A percentile compares a stretch with the other conserved stretches of the same genome.
These are phyloP conservation scores for Thysanoteuthis rhombus DNA, from an alignment of 2,888 invertebrate genomes.

Conservation along the genomic window DNA sequence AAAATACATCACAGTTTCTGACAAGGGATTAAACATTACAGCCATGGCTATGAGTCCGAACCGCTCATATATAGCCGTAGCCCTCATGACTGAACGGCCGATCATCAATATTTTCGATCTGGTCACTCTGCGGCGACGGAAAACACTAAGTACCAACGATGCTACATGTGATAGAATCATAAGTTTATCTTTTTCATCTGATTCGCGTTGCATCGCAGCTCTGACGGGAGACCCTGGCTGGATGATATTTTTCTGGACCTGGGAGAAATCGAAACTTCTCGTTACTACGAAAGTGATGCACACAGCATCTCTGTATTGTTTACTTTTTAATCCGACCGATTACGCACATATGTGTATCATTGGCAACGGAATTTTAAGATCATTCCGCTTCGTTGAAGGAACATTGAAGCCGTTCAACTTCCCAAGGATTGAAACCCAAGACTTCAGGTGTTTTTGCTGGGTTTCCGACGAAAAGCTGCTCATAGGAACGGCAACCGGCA, in stretches of 20 bases:
- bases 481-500: not conserved
- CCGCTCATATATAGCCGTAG: constrained; percentile 67
- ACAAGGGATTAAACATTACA: constrained; percentile 68
- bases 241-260: constrained; percentile 82
- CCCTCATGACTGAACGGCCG: constrained; percentile 67
- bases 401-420: not conserved
- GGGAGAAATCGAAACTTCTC: constrained; percentile 84
- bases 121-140: constrained; percentile 67
- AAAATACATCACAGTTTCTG: constrained; percentile 68
- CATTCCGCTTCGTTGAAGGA: not conserved
- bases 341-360: not conserved
- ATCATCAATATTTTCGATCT: constrained; percentile 70
- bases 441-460: constrained; percentile 16
- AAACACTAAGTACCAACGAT: constrained; percentile 63
- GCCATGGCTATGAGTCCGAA: constrained; percentile 68
- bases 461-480: not conserved
- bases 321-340: not conserved
- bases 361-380: constrained; percentile 16
- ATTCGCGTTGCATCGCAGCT: constrained; percentile 82
- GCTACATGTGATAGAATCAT: constrained; percentile 74
- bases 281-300: constrained; percentile 65
- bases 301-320: not conserved
- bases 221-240: constrained; percentile 86
- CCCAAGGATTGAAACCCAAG: constrained; percentile 23
- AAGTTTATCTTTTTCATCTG: constrained; percentile 81